Conservation (phyloP, 2,888 invertebrate species). For the Glaucopsyche alexis region DNA sequence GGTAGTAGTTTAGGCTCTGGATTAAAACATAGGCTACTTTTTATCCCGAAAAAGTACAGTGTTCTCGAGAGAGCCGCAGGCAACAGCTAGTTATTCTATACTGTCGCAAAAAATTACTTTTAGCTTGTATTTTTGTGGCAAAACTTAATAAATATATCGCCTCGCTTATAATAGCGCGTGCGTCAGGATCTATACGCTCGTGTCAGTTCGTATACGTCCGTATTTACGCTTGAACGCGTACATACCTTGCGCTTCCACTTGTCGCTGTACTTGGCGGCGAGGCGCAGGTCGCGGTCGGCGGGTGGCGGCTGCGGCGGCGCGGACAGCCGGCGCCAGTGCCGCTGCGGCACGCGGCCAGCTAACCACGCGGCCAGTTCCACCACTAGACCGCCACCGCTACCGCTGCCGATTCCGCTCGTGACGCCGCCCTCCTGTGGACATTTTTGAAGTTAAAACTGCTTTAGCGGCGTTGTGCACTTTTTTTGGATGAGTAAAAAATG, state of each 20-base stretch:
- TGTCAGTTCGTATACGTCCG: neutral
- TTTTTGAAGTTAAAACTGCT: too few species aligned
- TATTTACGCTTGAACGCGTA: slow-evolving; percentile 1
- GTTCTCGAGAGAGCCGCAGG: too few species aligned
- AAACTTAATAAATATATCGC: neutral
- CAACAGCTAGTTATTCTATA: too few species aligned
- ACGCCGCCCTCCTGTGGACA: neutral
- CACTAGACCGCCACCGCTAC: slow-evolving; percentile 75
- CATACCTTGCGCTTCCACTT: slow-evolving; percentile 67
- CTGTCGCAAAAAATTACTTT: too few species aligned
- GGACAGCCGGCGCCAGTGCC: slow-evolving; percentile 64
- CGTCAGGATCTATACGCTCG: too few species aligned
- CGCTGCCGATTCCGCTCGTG: slow-evolving; percentile 44
- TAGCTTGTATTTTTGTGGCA: too few species aligned
- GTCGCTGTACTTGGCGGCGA: slow-evolving; percentile 66
- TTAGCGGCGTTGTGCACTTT: too few species aligned
- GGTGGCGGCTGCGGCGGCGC: slow-evolving; percentile 42
- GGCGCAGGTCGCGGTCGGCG: slow-evolving; percentile 46
- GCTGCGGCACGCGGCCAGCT: slow-evolving; percentile 64
- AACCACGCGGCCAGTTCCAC: slow-evolving; percentile 79
- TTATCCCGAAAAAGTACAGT: too few species aligned
- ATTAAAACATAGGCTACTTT: too few species aligned
- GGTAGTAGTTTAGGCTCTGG: too few species aligned
- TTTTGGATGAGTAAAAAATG: too few species aligned
- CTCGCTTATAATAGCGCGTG: too few species aligned